phyloP scores from a whole-genome alignment of 2,888 invertebrate species.

The Drosophila neotestacea region DNA sequence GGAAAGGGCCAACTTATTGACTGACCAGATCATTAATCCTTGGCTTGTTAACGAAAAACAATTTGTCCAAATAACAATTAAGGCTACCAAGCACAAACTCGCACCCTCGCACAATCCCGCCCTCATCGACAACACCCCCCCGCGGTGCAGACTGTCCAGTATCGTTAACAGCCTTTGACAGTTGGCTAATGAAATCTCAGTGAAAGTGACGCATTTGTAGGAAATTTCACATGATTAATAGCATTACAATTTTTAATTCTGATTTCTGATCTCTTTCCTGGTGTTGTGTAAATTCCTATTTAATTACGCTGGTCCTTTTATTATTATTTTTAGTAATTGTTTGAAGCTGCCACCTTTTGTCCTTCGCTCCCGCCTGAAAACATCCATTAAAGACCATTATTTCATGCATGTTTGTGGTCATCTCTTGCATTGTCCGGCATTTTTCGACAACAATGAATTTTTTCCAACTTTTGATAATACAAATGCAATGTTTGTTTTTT shows the following conservation, averaged over 20 bases:
- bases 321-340: constrained; percentile 12
- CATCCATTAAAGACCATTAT: constrained; percentile 65
- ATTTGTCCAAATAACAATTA: constrained; percentile 79
- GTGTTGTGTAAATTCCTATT: constrained; percentile 47
- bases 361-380: constrained; percentile 9
- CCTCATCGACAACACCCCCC: constrained; percentile 21
- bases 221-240: constrained; percentile 61
- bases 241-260: constrained; percentile 28
- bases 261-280: constrained; percentile 5
- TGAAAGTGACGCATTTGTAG: constrained; percentile 51
- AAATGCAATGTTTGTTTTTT: constrained; percentile 20
- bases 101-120: constrained; percentile 57
- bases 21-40: constrained; percentile 76
- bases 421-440: constrained; percentile 40
- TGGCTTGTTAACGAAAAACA: constrained; percentile 74
- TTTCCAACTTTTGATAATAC: constrained; percentile 25
- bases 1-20: constrained; percentile 39
- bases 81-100: constrained; percentile 56
- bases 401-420: constrained; percentile 25
- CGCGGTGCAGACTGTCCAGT: not conserved
- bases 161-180: constrained; percentile 50
- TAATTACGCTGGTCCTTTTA: constrained; percentile 19
- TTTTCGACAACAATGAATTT: constrained; percentile 59
- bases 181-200: constrained; percentile 69
- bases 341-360: constrained; percentile 23